Base-by-base conservation (phyloP, 2,113 vertebrate species). In the Elephantulus edwardii region DNA sequence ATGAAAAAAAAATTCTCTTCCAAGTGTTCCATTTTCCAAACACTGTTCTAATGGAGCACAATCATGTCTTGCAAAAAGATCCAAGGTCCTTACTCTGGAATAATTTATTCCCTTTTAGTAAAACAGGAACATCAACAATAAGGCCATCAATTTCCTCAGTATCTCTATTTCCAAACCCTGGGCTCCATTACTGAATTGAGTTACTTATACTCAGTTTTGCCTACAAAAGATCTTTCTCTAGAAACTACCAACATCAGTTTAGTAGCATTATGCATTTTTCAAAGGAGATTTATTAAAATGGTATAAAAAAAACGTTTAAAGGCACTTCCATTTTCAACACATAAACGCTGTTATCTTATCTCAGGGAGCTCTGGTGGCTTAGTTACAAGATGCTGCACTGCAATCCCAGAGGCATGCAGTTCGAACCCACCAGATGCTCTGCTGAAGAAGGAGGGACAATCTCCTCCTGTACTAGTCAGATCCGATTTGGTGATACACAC, bases 21-120 rank as follows among this genome's bases (percentile, higher is more conserved):
- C 60, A 90, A 86, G 48, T 93, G 89, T 95, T 95, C 94, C 89
- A 78, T 92, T 95, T 93, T 84, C 91, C 91, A 95, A 93, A 84
- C 91, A 94, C 76, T 68, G 87, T 89, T 66, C 60, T 89, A 91
- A 91, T 76, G 56, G 68, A 95, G 78, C 81, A 94, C 90, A 94
- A 89, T 22, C 89, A 92, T 80, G 56, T 95, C 81, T 72, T 89
- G 72, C 46, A 68, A 71, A 90, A 89, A 90, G 76, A 86, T 77
- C 54, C 81, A 87, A 93, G 12, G 81, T 74, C 86, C 71, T 91
- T 91, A 95, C 44, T 94, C 86, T 86, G 71, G 48, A 42, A 8
- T 82, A 95, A 94, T 86, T 93, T 88, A 93, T 80, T 87, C 83
- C 80, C 46, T 86, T 93, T 92, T 54, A 78, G 82, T 91, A 62